phyloP scores from a whole-genome alignment of 2,888 invertebrate genomes.

The Dendrolimus houi region DNA sequence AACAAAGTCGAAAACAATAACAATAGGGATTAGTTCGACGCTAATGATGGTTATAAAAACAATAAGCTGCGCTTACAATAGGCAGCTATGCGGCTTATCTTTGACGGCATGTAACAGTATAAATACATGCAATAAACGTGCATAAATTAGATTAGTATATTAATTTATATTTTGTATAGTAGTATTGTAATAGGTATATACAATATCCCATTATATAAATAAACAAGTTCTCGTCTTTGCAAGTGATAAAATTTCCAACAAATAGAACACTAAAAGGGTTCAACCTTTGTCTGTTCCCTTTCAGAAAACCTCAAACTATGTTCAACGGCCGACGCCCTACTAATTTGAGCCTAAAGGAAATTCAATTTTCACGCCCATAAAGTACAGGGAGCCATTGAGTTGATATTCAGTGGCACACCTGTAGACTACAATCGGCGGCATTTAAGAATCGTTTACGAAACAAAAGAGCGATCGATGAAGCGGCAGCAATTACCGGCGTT shows the following conservation, averaged over 20 bases:
- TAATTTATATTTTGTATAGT: no score
- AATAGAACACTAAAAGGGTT: neutral
- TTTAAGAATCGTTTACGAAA: neutral
- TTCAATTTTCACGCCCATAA: neutral
- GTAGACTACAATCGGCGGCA: neutral
- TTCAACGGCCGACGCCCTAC: neutral
- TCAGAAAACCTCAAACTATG: neutral
- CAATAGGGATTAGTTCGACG: no score
- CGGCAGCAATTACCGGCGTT: conserved; percentile 3
- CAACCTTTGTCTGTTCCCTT: neutral
- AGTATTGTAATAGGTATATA: no score
- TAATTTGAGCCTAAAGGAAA: neutral
- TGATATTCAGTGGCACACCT: neutral
- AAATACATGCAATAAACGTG: no score
- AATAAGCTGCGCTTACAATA: no score
- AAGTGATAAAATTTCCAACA: neutral
- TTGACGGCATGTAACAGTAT: no score
- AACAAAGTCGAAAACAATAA: no score
- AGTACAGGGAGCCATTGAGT: neutral
- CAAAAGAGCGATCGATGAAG: conserved; percentile 1
- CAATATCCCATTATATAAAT: no score
- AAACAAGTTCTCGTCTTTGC: no score
- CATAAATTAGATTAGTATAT: no score
- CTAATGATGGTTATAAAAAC: no score
- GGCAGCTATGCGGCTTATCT: no score